Percentiles rank a stretch among this genome's conserved stretches.
Conservation (phyloP, 2,797 vertebrate genomes). For the Chelmon rostratus region DNA sequence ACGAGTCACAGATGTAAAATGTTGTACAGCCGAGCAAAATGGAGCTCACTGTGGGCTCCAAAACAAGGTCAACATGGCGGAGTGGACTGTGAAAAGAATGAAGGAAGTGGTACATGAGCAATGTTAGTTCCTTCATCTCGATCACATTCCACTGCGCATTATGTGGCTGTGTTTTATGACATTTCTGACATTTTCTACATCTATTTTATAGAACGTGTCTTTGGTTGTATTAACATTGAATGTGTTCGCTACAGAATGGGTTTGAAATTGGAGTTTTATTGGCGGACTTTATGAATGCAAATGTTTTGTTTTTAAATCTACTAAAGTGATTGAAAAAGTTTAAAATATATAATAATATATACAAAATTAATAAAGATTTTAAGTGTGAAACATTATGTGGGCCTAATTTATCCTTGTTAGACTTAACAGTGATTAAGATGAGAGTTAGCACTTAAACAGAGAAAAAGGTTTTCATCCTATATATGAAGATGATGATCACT, state of each 20-base stretch:
- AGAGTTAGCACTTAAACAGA: not conserved
- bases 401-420: not conserved
- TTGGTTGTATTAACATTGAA: conserved; percentile 15
- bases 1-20: conserved; percentile 26
- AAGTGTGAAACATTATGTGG: conserved; percentile 10
- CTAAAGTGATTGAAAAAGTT: conserved; percentile 40
- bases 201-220: conserved; percentile 20
- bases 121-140: conserved; percentile 20
- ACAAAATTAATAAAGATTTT: conserved; percentile 44
- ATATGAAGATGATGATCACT: not conserved
- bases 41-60: conserved; percentile 17
- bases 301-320: conserved; percentile 31
- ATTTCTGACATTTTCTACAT: conserved; percentile 32
- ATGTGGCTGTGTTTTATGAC: conserved; percentile 16
- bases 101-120: not conserved
- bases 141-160: conserved; percentile 2
- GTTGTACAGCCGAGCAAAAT: conserved; percentile 14
- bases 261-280: not conserved
- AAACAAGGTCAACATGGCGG: conserved; percentile 60
- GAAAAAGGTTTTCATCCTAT: not conserved
- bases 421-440: not conserved
- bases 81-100: not conserved
- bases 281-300: conserved; percentile 11
- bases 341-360: not conserved
- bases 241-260: conserved; percentile 6